Conservation (phyloP, 2,888 invertebrate species). For the Cosmopolites sordidus region DNA sequence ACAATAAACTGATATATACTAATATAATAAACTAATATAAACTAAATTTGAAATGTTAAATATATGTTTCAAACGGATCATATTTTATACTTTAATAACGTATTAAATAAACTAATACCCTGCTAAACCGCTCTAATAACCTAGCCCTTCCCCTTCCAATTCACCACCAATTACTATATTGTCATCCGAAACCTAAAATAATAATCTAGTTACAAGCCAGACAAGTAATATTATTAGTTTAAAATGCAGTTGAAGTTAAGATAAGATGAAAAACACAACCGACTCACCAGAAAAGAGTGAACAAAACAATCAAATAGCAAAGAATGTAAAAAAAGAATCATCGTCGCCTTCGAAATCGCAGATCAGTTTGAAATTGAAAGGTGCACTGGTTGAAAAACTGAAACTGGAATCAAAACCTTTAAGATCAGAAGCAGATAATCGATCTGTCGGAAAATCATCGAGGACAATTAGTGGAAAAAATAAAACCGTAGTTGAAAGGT, state of each 20-base stretch:
- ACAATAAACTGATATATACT: too few relatives aligned
- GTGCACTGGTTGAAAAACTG: constrained; percentile 36
- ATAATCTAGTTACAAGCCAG: constrained; percentile 29
- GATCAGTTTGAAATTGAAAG: constrained; percentile 33
- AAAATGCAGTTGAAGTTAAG: constrained; percentile 17
- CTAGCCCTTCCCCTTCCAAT: constrained; percentile 22
- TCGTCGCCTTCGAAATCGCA: too few relatives aligned
- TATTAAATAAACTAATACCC: too few relatives aligned
- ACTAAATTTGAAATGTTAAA: too few relatives aligned
- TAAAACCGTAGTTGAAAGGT: too few relatives aligned
- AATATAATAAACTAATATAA: too few relatives aligned
- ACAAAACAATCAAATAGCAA: constrained; percentile 20
- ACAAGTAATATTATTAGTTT: constrained; percentile 21
- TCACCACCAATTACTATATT: constrained; percentile 28
- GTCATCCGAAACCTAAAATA: constrained; percentile 28
- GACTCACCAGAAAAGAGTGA: constrained; percentile 21
- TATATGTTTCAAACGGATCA: too few relatives aligned
- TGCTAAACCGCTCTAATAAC: constrained; percentile 12
- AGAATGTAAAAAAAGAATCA: constrained; percentile 31
- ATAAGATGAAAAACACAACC: constrained; percentile 37
- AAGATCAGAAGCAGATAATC: too few relatives aligned
- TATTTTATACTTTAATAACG: too few relatives aligned
- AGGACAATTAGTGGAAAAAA: too few relatives aligned
- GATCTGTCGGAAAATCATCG: too few relatives aligned
- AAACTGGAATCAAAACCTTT: constrained; percentile 34